Evolutionary conservation across 2,113 vertebrate genomes (phyloP).

Genomic region (Todiramphus chloris): DNA sequence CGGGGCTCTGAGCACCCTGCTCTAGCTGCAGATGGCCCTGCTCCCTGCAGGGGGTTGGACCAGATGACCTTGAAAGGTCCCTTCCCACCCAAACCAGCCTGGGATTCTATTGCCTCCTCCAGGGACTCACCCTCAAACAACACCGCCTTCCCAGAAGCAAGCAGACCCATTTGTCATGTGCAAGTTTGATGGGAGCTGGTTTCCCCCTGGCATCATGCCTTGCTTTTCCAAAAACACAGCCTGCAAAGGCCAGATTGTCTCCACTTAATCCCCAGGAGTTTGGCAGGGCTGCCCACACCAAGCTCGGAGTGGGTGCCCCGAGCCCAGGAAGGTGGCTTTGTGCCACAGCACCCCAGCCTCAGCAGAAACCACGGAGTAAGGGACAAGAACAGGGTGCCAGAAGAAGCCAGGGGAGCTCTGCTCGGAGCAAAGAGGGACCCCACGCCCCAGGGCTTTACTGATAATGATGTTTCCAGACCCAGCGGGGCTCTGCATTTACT

Average conservation of each 20-base stretch:
- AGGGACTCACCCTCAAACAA: neutral
- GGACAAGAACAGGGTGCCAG: fast-evolving
- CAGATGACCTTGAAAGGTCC: too few relatives aligned
- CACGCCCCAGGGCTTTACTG: fast-evolving
- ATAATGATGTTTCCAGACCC: fast-evolving
- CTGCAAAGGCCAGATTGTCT: neutral
- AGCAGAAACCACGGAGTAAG: too few relatives aligned
- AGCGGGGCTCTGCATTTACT: fast-evolving
- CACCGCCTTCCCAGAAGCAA: neutral
- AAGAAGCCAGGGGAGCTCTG: neutral
- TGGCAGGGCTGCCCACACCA: neutral
- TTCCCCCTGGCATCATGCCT: neutral
- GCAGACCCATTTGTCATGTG: too few relatives aligned
- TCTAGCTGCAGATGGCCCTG: too few relatives aligned
- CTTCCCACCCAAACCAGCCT: too few relatives aligned
- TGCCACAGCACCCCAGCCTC: fast-evolving
- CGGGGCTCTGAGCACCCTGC: neutral
- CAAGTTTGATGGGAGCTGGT: neutral
- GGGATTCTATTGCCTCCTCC: neutral
- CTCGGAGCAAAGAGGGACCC: neutral
- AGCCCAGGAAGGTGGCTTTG: fast-evolving
- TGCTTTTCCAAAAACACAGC: neutral
- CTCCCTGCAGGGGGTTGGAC: too few relatives aligned
- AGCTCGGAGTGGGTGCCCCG: fast-evolving
- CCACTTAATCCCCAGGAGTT: fast-evolving